Evolutionary conservation across 1,140 invertebrate species (phyloP).

Genomic region (Brachionus plicatilis): DNA sequence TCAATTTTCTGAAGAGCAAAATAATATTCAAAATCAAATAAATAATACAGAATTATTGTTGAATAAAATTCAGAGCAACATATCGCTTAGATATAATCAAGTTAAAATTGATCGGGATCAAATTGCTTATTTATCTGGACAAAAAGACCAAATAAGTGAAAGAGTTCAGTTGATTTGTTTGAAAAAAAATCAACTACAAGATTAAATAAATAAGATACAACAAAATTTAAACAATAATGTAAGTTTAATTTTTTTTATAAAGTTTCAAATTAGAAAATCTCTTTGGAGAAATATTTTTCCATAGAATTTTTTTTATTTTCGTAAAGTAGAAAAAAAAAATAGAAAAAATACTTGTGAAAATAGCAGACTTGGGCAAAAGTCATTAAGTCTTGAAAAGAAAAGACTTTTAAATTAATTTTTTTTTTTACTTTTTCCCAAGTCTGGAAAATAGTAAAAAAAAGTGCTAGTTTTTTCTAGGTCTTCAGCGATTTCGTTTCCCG

Average conservation of each 20-base stretch:
- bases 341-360: too few species aligned
- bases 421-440: too few species aligned
- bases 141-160: background rate
- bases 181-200: background rate
- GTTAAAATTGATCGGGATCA: background rate
- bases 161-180: background rate
- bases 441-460: too few species aligned
- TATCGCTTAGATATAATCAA: background rate
- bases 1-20: background rate
- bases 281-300: too few species aligned
- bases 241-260: background rate
- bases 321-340: too few species aligned
- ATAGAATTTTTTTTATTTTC: too few species aligned
- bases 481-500: too few species aligned
- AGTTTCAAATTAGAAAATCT: too few species aligned
- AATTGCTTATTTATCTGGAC: background rate
- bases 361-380: too few species aligned
- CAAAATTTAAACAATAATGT: background rate
- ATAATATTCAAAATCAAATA: background rate
- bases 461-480: too few species aligned
- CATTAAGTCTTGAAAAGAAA: too few species aligned
- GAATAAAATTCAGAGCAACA: background rate
- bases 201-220: background rate
- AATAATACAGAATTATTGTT: background rate
- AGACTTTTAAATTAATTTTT: too few species aligned